Evolutionary conservation across 2,888 invertebrate genomes (phyloP).

Genomic region (Limnephilus marmoratus): DNA sequence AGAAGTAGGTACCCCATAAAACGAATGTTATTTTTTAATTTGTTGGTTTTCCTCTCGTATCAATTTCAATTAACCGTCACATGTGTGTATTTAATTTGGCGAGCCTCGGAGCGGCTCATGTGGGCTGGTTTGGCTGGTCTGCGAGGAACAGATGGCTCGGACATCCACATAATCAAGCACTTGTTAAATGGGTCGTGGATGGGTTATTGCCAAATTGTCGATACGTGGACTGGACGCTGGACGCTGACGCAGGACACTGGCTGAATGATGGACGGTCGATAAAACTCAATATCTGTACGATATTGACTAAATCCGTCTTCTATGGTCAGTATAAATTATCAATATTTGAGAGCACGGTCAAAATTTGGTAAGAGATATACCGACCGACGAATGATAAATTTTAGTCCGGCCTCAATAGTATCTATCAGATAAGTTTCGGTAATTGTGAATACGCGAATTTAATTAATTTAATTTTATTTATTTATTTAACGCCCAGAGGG

Average conservation of each 20-base stretch:
- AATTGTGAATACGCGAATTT: no score
- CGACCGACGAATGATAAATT: no score
- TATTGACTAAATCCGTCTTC: no score
- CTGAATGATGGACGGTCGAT: not conserved
- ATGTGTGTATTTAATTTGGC: not conserved
- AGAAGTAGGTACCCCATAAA: not conserved
- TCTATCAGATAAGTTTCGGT: no score
- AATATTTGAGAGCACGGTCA: no score
- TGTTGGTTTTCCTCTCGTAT: not conserved
- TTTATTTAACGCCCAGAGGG: no score
- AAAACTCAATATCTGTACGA: no score
- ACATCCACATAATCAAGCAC: slow-evolving; percentile 65
- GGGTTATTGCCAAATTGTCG: slow-evolving; percentile 65
- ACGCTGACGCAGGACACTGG: not conserved
- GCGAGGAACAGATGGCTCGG: slow-evolving; percentile 62
- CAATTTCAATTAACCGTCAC: not conserved
- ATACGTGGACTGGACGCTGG: slow-evolving; percentile 57
- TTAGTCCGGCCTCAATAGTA: no score
- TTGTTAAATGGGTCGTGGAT: slow-evolving; percentile 65
- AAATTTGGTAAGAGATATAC: no score
- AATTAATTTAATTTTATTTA: no score
- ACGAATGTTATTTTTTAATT: not conserved
- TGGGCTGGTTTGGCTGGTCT: not conserved
- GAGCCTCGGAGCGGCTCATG: not conserved
- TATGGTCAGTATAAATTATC: no score